phyloP scores from a whole-genome alignment of 2,113 vertebrate genomes.

The Taxidea taxus region DNA sequence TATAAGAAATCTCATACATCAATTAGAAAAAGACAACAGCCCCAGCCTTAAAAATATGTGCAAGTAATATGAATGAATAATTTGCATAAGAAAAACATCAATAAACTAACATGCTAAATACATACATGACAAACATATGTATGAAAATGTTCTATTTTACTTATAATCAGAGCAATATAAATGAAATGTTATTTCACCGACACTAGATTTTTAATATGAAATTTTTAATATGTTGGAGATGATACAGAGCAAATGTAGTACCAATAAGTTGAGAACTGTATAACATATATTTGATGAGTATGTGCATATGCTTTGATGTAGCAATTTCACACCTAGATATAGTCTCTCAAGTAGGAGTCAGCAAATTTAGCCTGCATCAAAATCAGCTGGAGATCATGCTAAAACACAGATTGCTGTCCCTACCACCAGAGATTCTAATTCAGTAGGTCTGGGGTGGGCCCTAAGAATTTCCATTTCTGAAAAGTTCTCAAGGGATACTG shows the following conservation, averaged over 20 bases:
- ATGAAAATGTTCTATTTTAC: not conserved
- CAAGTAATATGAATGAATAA: not conserved
- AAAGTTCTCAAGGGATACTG: not conserved
- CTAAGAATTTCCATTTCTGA: not conserved
- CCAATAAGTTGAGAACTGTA: not conserved
- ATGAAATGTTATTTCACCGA: not conserved
- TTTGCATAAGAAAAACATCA: not conserved
- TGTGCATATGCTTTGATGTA: not conserved
- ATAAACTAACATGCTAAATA: not conserved
- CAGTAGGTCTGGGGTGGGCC: not conserved
- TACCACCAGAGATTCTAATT: not conserved
- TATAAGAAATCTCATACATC: not conserved
- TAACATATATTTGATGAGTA: not conserved
- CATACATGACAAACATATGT: not conserved
- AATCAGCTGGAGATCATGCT: not conserved
- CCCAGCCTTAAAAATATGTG: not conserved
- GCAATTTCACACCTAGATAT: not conserved
- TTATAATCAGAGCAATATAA: not conserved
- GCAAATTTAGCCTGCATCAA: not conserved
- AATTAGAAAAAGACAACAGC: not conserved
- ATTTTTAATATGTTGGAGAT: not conserved
- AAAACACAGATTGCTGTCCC: not conserved
- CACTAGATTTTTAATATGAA: not conserved
- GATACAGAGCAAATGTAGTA: not conserved
- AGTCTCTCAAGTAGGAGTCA: not conserved